Evolutionary conservation across 2,797 vertebrate genomes (phyloP), one percentile per base, ranked within the genome.

Genomic region (Saguinus oedipus): DNA sequence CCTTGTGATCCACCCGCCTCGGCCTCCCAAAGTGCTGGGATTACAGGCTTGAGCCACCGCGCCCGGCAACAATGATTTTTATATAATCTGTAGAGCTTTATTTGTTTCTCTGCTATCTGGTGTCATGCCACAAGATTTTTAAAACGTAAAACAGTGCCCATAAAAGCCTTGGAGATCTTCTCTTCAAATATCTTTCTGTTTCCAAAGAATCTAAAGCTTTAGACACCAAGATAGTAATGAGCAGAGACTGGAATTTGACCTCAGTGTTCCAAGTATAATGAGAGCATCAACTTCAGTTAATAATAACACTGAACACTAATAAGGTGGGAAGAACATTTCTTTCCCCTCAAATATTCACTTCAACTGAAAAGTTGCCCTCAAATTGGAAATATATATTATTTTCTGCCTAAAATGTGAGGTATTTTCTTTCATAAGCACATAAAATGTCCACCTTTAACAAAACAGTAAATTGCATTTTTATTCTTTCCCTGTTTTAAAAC

Each of bases 391-490:
- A 96, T 42, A 30, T 14, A 9, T 7, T 33, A 33, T 83, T 75
- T 12, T 4, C 1, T 75, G 13, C 7, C 1, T 61, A 76, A 83
- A 89, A 26, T 57, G 94, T 90, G 57, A 97, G 59, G 92, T 12
- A 46, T 68, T 96, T 36, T 89, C 1, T 12, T 97, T 97, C 30
- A 9, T 95, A 96, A 95, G n/a, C 2, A 26, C 19, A 96, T 95
- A 81, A 90, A 97, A 68, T 27, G 0, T 0, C 9, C 36, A 61
- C 11, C 12, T 72, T 95, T 95, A 53, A 6, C 92, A 96, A 89
- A 6, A 94, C 13, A 96, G 4, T 90, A 97, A 97, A 94, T 90
- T 97, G 6, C 2, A 96, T 97, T 97, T 97, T 78, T 93, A 89
- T 94, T 94, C 48, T 97, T 97, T 57, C 33, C 22, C 39, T 92